A percentile compares a stretch with the other conserved stretches of the same genome.
Conservation (phyloP, 2,113 vertebrate genomes). For the Carettochelys insculpta region DNA sequence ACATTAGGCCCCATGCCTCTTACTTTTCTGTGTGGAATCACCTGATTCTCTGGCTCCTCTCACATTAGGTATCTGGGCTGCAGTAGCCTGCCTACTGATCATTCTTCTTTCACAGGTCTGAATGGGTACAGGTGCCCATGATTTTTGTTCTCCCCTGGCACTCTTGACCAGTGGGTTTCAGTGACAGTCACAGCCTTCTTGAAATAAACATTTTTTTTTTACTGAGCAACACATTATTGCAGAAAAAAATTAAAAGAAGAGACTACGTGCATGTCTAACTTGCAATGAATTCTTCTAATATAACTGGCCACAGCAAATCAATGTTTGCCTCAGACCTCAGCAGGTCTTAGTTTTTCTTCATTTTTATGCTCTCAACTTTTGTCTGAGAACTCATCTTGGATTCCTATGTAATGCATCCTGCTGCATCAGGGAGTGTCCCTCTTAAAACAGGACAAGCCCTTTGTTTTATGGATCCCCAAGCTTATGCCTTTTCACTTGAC, state of each 20-base stretch:
- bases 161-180: neutral
- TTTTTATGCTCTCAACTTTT: neutral
- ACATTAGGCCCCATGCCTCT: neutral
- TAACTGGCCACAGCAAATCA: neutral
- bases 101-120: neutral
- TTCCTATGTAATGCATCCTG: neutral
- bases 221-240: neutral
- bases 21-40: neutral
- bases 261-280: neutral
- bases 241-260: neutral
- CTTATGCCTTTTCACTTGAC: neutral
- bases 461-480: neutral
- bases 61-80: neutral
- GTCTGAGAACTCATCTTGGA: neutral
- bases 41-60: accelerated
- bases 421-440: neutral
- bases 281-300: neutral
- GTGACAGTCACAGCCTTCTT: neutral
- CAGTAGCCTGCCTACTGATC: accelerated
- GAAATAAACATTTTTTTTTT: neutral
- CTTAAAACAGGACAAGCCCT: neutral
- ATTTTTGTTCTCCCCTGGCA: neutral
- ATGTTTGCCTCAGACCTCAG: too few species aligned
- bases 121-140: accelerated
- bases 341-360: neutral